These are phyloP conservation scores for Ceyx erithaca DNA, from an alignment of 2,797 vertebrate genomes.

Conservation along the genomic window DNA sequence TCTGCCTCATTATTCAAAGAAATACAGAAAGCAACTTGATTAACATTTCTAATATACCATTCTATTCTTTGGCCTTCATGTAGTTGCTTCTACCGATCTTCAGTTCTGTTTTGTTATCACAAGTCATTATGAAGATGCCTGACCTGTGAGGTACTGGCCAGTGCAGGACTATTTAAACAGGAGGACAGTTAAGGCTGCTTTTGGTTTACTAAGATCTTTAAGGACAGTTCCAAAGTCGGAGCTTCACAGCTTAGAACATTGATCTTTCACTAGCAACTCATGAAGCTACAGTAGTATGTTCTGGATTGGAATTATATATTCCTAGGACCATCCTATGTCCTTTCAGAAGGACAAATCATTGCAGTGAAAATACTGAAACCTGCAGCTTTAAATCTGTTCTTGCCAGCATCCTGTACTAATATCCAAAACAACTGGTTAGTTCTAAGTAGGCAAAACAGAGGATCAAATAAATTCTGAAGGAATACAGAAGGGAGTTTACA, in stretches of 20 bases:
- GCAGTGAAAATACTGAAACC: not conserved
- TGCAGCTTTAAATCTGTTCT: not conserved
- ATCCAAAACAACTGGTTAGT: not conserved
- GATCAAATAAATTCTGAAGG: not conserved
- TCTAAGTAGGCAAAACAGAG: not conserved
- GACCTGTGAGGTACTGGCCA: not conserved
- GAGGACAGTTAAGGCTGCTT: not conserved
- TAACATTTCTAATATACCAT: not conserved
- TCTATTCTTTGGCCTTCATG: not conserved
- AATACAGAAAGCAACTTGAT: not conserved
- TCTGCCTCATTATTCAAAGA: not conserved
- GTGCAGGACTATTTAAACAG: not conserved
- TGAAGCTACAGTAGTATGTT: not conserved
- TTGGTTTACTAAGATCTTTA: not conserved
- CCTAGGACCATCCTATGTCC: not conserved
- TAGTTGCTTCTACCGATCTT: not conserved
- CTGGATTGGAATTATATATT: not conserved
- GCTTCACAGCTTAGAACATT: not conserved
- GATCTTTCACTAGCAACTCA: not conserved
- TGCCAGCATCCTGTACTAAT: accelerated
- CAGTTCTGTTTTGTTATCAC: not conserved
- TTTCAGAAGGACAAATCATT: not conserved
- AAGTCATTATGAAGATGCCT: not conserved
- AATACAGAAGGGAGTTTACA: not conserved
- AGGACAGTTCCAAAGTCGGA: not conserved